phyloP scores from a whole-genome alignment of 64 coral and sea anemone genomes.

The Stichodactyla helianthus region DNA sequence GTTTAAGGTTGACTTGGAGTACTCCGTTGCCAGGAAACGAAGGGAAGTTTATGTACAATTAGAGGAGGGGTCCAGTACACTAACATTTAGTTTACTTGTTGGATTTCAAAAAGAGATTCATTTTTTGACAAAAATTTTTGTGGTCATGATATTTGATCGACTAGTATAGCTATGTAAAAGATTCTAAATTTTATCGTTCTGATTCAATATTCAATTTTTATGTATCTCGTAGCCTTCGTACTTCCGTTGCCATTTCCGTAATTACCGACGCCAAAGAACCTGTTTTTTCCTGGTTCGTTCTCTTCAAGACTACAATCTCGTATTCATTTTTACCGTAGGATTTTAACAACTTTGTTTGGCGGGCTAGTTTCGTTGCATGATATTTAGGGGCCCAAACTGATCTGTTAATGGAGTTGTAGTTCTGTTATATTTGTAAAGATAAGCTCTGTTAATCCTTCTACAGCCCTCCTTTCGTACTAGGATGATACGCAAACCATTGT shows the following conservation, averaged over 20 bases:
- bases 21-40: background rate
- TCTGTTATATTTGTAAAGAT: constrained; percentile 10
- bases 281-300: background rate
- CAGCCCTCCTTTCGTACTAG: constrained; percentile 7
- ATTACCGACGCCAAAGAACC: background rate
- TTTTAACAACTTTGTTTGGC: background rate
- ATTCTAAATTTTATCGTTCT: background rate
- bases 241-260: background rate
- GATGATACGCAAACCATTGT: constrained; percentile 5
- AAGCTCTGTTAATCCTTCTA: constrained; percentile 5
- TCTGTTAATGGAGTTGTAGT: constrained; percentile 3
- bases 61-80: background rate
- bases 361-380: background rate
- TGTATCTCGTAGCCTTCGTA: background rate
- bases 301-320: background rate
- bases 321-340: background rate
- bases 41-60: background rate
- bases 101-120: background rate
- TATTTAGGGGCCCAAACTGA: background rate
- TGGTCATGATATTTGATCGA: background rate
- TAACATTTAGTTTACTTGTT: background rate
- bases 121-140: background rate
- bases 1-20: background rate
- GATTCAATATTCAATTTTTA: background rate
- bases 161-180: background rate